phyloP scores from a whole-genome alignment of 2,797 vertebrate genomes.

The Podarcis lilfordi region DNA sequence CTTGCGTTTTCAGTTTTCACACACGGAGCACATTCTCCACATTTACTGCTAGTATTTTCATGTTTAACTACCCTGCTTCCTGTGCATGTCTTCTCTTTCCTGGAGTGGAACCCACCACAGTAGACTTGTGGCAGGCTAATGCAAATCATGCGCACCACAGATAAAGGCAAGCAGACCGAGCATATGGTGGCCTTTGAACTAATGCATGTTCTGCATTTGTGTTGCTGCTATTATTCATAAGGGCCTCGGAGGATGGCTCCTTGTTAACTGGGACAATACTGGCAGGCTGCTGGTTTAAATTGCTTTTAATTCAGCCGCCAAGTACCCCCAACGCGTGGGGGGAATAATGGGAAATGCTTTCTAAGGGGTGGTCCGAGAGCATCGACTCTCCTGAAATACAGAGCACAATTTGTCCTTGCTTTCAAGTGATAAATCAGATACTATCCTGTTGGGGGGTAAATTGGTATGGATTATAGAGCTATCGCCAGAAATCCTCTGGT shows the following conservation, averaged over 20 bases:
- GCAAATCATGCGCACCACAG: fast-evolving
- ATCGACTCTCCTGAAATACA: neutral
- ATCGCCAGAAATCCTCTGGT: too few relatives aligned
- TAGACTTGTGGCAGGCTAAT: slow-evolving; percentile 31
- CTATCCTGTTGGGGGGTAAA: neutral
- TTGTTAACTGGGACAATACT: slow-evolving; percentile 1
- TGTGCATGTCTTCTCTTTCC: fast-evolving
- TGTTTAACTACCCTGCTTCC: neutral
- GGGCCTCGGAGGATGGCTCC: neutral
- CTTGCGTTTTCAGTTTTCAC: slow-evolving; percentile 50
- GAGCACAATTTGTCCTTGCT: neutral
- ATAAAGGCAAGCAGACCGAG: neutral
- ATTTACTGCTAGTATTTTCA: slow-evolving; percentile 47
- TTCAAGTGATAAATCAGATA: neutral
- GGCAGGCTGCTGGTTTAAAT: slow-evolving; percentile 8
- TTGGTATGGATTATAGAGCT: neutral
- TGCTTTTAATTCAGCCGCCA: neutral
- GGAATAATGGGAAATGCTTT: neutral
- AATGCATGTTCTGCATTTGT: neutral
- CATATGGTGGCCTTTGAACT: slow-evolving; percentile 26
- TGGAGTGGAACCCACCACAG: slow-evolving; percentile 14
- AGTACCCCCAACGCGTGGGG: neutral
- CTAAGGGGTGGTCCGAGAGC: neutral
- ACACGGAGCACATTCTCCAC: slow-evolving; percentile 35
- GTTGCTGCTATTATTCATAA: slow-evolving; percentile 15